Evolutionary conservation across 2,113 vertebrate species (phyloP), one percentile per base, ranked within the genome.

Genomic region (Amphilophus citrinellus): DNA sequence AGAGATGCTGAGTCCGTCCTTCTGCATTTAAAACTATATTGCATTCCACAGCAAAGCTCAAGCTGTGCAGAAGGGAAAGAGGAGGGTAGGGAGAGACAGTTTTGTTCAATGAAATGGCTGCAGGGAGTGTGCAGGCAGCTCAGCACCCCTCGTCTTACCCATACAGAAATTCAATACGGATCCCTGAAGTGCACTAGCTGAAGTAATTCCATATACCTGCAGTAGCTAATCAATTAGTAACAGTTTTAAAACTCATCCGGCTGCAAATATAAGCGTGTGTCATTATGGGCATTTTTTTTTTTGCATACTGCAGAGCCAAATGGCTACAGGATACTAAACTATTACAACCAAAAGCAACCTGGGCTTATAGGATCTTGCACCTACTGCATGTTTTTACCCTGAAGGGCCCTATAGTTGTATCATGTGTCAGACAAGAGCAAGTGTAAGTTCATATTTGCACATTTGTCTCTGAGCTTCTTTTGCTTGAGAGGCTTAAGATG

Each of bases 121-220:
- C 47, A 24, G 75, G 73, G 27, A 91, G 73, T 57, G 53, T 84
- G 79, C 77, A 75, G 80, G 80, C 61, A 61, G 65, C 86, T 91
- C 84, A 35, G 50, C 60, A 44, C 20, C 84, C 79, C 13, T 82
- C 57, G 9, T 71, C 61, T 82, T 61, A 73, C 63, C 82, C 39
- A 27, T 68, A 27, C 30, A 77, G 87, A 53, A 80, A 91, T 77
- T 79, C 60, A 82, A 87, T 85, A 82, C 27, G 53, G 8, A 5
- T 60, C 24, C 15, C 76, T 78, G 76, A 76, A 65, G 79, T 68
- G 61, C 27, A 44, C 79, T 84, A 39, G 76, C 80, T 85, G 73
- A 83, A 77, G 85, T 84, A 82, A 86, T 66, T 81, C 82, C 78
- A 79, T 88, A 84, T 76, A 91, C 81, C 78, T 87, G 86, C 89